A percentile compares a stretch with the other conserved stretches of the same genome.
These are phyloP conservation scores for Petrosia ficiformis DNA, from an alignment of 37 sponge, comb jelly and placozoan genomes.

Conservation along the genomic window DNA sequence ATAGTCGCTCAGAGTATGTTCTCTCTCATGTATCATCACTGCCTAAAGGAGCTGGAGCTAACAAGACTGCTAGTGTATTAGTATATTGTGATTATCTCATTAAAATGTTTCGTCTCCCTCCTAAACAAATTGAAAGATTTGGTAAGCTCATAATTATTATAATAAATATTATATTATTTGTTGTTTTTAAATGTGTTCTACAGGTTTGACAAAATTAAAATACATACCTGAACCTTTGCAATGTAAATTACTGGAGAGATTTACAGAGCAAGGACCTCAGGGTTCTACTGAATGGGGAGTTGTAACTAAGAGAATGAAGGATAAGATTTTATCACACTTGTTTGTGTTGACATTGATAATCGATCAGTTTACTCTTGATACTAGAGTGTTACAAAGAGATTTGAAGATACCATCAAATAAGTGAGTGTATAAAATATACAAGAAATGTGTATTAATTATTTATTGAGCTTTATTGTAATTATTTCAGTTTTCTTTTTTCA, in stretches of 20 bases:
- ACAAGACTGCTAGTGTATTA: slow-evolving; percentile 19
- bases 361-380: slow-evolving; percentile 51
- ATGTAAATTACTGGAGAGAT: slow-evolving; percentile 18
- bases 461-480: neutral
- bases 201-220: neutral
- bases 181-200: neutral
- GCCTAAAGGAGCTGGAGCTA: neutral
- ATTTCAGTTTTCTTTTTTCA: too few relatives aligned
- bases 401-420: slow-evolving; percentile 32
- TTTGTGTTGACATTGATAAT: slow-evolving; percentile 45
- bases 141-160: slow-evolving; percentile 22
- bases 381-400: slow-evolving; percentile 41
- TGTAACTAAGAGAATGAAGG: slow-evolving; percentile 38
- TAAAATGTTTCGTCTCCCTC: slow-evolving; percentile 18
- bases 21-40: slow-evolving; percentile 28
- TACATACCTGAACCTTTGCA: neutral
- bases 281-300: neutral
- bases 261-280: slow-evolving; percentile 18
- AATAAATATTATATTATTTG: neutral
- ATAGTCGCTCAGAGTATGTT: slow-evolving; percentile 57
- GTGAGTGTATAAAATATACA: slow-evolving; percentile 13
- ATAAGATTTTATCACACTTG: slow-evolving; percentile 50
- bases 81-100: slow-evolving; percentile 35
- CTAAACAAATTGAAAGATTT: slow-evolving; percentile 15
- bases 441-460: neutral